These are phyloP conservation scores for Drosophila subquinaria DNA, from an alignment of 2,888 invertebrate species.

Conservation along the genomic window DNA sequence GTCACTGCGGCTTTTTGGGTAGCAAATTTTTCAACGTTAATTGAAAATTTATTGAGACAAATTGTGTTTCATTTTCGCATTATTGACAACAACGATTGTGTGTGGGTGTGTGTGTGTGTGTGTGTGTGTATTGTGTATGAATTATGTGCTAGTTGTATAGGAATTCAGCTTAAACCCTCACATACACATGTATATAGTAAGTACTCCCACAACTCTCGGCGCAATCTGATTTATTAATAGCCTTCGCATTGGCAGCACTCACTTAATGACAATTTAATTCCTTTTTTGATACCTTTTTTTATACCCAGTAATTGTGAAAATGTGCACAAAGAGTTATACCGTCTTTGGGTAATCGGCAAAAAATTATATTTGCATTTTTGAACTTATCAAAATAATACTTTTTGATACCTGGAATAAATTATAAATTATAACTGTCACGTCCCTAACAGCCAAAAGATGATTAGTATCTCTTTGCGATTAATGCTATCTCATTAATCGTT, in stretches of 20 bases:
- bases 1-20: constrained; percentile 45
- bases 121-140: constrained; percentile 31
- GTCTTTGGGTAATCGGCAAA: too few relatives aligned
- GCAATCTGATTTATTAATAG: constrained; percentile 45
- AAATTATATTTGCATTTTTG: too few relatives aligned
- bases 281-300: constrained; percentile 4
- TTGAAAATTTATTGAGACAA: constrained; percentile 81
- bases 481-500: not conserved
- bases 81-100: constrained; percentile 41
- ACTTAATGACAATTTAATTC: constrained; percentile 61
- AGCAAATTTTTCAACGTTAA: constrained; percentile 66
- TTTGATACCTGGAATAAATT: not conserved
- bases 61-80: constrained; percentile 66
- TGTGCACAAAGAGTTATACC: not conserved
- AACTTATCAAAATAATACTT: not conserved
- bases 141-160: constrained; percentile 48
- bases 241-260: constrained; percentile 30
- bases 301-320: constrained; percentile 11
- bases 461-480: not conserved
- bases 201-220: constrained; percentile 5
- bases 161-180: constrained; percentile 18
- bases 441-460: too few relatives aligned
- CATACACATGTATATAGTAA: constrained; percentile 3
- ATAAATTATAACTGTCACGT: too few relatives aligned
- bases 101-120: constrained; percentile 3